Evolutionary conservation across 2,113 vertebrate genomes (phyloP), one percentile per base, ranked within the genome.

Genomic region (Tetrao urogallus): DNA sequence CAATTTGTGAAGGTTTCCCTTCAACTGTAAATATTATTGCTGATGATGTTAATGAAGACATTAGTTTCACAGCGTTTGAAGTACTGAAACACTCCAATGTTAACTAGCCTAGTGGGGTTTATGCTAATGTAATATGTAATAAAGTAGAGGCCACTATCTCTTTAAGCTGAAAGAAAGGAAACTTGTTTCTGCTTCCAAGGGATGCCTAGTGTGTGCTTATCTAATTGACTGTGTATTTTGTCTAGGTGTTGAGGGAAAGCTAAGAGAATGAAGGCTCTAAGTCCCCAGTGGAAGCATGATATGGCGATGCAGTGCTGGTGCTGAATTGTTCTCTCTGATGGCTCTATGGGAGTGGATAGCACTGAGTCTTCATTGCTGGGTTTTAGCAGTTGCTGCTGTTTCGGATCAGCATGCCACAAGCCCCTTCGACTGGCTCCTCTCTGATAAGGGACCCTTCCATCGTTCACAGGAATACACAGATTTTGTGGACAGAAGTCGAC

Each of bases 391-490:
- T 93, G 97, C 98, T 98, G 97, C 98, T 97, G 97, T 98, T 92
- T 98, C 98, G 54, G 98, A 99, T 96, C 98, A 99, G 97, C 98
- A 98, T 97, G 98, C 98, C 74, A 98, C 98, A 97, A 99, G 99
- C 95, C 99, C 99, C 92, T 98, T 99, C 97, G 99, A 99, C 98
- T 99, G 99, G 99, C 99, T 99, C 96, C 98, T 99, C 93, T 99
- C 99, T 82, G 99, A 99, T 97, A 99, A 99, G 97, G 99, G 99
- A 97, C 99, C 99, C 82, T 99, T 99, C 97, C 99, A 99, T 96
- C 99, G 99, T 97, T 99, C 99, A 89, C 98, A 98, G 91, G 99
- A 99, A 97, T 99, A 99, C 97, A 98, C 99, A 48, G 99, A 99
- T 98, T 99, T 99, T 96, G 98, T 99, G 98, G 99, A 99, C 97